A percentile compares a stretch with the other conserved stretches of the same genome.
Evolutionary conservation across 2,113 vertebrate species (phyloP).

Genomic region (Dicerorhinus sumatrensis): DNA sequence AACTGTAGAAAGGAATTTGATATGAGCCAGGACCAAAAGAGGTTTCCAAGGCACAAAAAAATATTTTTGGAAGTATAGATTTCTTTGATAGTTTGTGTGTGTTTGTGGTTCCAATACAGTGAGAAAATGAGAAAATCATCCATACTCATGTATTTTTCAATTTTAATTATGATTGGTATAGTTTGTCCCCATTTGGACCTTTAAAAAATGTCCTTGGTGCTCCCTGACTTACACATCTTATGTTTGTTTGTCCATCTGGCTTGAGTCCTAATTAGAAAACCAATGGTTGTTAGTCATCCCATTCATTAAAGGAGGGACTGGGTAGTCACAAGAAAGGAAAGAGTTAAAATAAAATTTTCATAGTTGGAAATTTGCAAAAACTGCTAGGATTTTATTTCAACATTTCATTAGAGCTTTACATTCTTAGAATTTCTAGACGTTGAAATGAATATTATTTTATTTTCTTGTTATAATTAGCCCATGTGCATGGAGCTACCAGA

Average conservation of each 20-base stretch:
- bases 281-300: background rate
- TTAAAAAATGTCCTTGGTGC: background rate
- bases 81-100: constrained; percentile 4
- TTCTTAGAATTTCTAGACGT: constrained; percentile 37
- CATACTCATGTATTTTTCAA: background rate
- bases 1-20: constrained; percentile 44
- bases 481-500: background rate
- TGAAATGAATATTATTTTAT: constrained; percentile 47
- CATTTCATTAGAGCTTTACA: constrained; percentile 22
- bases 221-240: background rate
- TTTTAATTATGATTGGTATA: background rate
- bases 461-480: constrained; percentile 51
- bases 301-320: background rate
- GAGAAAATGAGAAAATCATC: constrained; percentile 25
- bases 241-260: background rate
- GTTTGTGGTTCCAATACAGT: background rate
- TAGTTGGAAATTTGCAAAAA: background rate
- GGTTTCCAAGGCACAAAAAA: constrained; percentile 20
- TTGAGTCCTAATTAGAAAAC: constrained; percentile 15
- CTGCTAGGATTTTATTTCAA: constrained; percentile 14
- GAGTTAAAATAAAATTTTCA: constrained; percentile 9
- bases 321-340: background rate
- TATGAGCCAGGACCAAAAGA: background rate
- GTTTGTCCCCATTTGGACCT: constrained; percentile 1
- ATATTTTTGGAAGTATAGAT: constrained; percentile 22